Base-by-base conservation (phyloP, 1,140 invertebrate species). In the Fopius arisanus region DNA sequence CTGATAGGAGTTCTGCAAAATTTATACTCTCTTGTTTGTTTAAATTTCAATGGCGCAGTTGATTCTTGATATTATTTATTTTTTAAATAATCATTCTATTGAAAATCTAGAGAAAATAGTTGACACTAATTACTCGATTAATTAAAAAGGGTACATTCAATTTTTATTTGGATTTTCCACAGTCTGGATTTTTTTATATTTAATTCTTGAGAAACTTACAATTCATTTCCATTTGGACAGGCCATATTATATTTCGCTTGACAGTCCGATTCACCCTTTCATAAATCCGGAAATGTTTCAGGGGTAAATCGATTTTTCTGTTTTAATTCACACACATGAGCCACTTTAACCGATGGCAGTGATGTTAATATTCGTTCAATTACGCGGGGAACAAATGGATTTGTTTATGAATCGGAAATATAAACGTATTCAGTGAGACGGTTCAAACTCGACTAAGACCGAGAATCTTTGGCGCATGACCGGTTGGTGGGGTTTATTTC, bases 211-310 rank as follows among this genome's bases (percentile, higher is more conserved):
- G 40, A 43, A 75, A 82, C 79, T 80, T 75, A 84, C 82, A 48
- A 76, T 62, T 79, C 79, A 63, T 84, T 82, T 78, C 74, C 77
- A 12, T 81, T 23, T 40, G 82, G 79, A 77, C 82, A 84, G 26
- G 81, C 79, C 82, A 84, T 84, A 72, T 59, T 37, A 31, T 37
- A 37, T 37, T 3, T 37, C 9, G 7, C 33, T 5, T 12, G 7
- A 12, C 33, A 5, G 12, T 10, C 9, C 33, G 7, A 1, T 37
- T 77, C 10, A 37, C 6, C 12, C 28, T 51, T 41, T 23, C 10
- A 54, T 14, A 16, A 28, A 51, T 29, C 67, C 43, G 21, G 40
- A 19, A 40, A n/a, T 33, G 28, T 37, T 70, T 3, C 2, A 37
- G 9, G 33, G 12, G 3, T 2, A 12, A 12, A 37, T 37, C 33